These are phyloP conservation scores for Drosophila prostipennis DNA, from an alignment of 2,888 invertebrate genomes.

Conservation along the genomic window DNA sequence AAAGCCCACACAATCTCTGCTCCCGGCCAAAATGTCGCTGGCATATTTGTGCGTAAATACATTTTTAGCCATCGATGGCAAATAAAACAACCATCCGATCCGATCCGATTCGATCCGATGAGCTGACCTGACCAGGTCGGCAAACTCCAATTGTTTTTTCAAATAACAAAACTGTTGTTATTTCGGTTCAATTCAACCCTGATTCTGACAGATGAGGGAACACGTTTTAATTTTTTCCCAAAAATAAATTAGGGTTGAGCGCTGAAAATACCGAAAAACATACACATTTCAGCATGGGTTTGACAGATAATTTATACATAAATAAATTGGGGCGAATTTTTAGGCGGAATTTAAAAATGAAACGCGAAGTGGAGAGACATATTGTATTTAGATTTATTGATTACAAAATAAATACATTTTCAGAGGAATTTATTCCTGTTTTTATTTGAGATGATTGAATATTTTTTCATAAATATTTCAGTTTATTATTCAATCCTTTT, in stretches of 20 bases:
- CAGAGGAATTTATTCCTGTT: no score
- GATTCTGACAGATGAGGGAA: conserved; percentile 30
- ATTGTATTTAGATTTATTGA: background rate
- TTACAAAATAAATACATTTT: conserved; percentile 12
- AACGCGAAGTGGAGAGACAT: background rate
- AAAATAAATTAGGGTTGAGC: conserved; percentile 31
- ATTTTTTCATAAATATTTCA: background rate
- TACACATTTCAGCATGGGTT: conserved; percentile 14
- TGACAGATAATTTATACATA: conserved; percentile 30
- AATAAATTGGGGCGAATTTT: conserved; percentile 15
- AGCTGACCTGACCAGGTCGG: conserved; percentile 15
- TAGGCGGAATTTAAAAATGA: conserved; percentile 6
- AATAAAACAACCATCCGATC: conserved; percentile 16
- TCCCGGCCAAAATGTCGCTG: conserved; percentile 40
- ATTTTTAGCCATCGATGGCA: conserved; percentile 55
- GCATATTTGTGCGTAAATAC: conserved; percentile 63
- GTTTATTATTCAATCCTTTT: background rate
- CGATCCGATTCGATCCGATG: conserved; percentile 1
- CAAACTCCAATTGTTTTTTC: conserved; percentile 45
- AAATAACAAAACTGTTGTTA: conserved; percentile 48
- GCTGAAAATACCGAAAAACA: conserved; percentile 3
- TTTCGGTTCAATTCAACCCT: conserved; percentile 28
- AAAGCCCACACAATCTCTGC: conserved; percentile 16
- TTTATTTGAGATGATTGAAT: background rate
- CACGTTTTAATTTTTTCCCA: conserved; percentile 29